These are phyloP conservation scores for Eupithecia inturbata DNA, from an alignment of 2,888 invertebrate species.

Conservation along the genomic window DNA sequence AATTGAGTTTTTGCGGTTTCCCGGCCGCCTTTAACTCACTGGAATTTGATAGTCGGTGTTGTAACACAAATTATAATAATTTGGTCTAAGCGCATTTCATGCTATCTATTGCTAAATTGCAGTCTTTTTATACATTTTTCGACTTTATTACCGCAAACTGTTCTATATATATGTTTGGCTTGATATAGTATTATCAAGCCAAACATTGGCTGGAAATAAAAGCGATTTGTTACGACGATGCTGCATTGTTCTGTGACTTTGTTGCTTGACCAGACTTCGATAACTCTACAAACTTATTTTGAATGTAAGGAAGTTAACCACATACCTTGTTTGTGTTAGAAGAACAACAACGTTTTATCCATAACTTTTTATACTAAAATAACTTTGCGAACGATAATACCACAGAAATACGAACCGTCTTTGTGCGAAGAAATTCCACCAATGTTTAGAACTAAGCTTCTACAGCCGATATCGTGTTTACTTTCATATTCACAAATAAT, in stretches of 20 bases:
- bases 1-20: conserved; percentile 60
- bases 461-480: background rate
- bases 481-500: conserved; percentile 7
- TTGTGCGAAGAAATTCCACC: background rate
- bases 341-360: background rate
- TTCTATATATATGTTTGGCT: no score
- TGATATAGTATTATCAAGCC: no score
- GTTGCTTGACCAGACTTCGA: background rate
- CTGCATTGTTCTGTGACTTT: background rate
- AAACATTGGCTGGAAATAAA: conserved; percentile 1
- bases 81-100: conserved; percentile 37
- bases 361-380: background rate
- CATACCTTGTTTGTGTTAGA: background rate
- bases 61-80: conserved; percentile 52
- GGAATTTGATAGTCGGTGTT: conserved; percentile 63
- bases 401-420: background rate
- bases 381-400: background rate
- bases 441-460: background rate
- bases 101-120: conserved; percentile 1
- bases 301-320: background rate
- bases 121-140: background rate
- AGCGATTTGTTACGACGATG: conserved; percentile 1
- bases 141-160: background rate
- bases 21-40: conserved; percentile 41
- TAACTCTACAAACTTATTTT: background rate